Evolutionary conservation across 35 echinoderm and acorn worm species (phyloP).

Genomic region (Anneissia japonica): DNA sequence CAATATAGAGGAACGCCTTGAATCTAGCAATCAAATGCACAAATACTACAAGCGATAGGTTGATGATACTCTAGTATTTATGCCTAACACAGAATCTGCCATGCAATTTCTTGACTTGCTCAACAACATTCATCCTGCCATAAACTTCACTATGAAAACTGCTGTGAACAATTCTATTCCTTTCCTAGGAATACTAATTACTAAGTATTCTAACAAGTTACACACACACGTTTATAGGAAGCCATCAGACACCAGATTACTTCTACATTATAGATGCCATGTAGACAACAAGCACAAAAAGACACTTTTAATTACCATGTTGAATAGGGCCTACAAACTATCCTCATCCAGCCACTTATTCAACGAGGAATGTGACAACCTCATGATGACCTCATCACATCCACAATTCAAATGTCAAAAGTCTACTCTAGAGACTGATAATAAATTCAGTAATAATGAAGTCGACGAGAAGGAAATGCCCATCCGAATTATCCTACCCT

Average conservation of each 20-base stretch:
- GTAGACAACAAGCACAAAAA: too few relatives aligned
- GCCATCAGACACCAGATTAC: neutral
- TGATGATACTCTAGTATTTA: neutral
- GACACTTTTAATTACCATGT: too few relatives aligned
- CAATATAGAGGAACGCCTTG: neutral
- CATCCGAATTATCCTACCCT: too few relatives aligned
- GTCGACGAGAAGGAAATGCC: too few relatives aligned
- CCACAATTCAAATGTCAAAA: too few relatives aligned
- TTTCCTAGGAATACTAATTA: neutral
- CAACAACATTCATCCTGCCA: neutral
- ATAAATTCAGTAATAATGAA: too few relatives aligned
- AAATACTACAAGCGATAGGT: neutral
- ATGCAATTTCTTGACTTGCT: neutral
- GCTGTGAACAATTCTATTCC: neutral
- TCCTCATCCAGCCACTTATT: too few relatives aligned
- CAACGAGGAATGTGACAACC: too few relatives aligned
- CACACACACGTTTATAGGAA: neutral
- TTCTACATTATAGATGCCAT: neutral
- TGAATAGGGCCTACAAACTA: too few relatives aligned
- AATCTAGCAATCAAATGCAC: neutral
- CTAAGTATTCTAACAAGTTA: neutral
- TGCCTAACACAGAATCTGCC: neutral
- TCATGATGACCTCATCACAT: too few relatives aligned
- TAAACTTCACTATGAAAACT: neutral
- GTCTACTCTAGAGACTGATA: too few relatives aligned